Conservation (phyloP, 2,797 vertebrate species). For the Thamnophis elegans region DNA sequence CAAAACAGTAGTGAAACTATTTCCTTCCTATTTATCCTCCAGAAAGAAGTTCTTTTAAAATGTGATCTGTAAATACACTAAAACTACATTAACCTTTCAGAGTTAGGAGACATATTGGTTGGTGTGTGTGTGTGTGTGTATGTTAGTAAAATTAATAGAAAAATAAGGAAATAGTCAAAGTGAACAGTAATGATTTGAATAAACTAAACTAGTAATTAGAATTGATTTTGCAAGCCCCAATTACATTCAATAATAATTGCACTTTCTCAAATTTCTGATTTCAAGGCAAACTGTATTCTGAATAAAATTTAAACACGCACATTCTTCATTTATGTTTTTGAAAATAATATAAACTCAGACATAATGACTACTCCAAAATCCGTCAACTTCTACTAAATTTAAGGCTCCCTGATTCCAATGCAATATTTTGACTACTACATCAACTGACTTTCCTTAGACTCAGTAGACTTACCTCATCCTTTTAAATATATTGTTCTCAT, state of each 20-base stretch:
- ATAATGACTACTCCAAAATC: not conserved
- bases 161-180: slow-evolving; percentile 12
- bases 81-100: accelerated
- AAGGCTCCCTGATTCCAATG: not conserved
- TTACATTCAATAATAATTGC: not conserved
- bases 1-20: not conserved
- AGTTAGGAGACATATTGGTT: not conserved
- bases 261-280: not conserved
- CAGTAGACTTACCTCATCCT: not conserved
- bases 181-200: not conserved
- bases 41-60: not conserved
- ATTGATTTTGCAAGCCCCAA: not conserved
- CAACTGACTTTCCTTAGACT: not conserved
- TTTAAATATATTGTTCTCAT: not conserved
- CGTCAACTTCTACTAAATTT: not conserved
- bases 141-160: not conserved
- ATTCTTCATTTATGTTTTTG: not conserved
- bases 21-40: slow-evolving; percentile 26
- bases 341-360: not conserved
- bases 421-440: not conserved
- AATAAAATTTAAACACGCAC: not conserved
- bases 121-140: not conserved
- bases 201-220: not conserved
- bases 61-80: accelerated
- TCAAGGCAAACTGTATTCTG: not conserved